These are phyloP conservation scores for Drosophila mauritiana DNA, from an alignment of 1,140 invertebrate genomes.

Conservation along the genomic window DNA sequence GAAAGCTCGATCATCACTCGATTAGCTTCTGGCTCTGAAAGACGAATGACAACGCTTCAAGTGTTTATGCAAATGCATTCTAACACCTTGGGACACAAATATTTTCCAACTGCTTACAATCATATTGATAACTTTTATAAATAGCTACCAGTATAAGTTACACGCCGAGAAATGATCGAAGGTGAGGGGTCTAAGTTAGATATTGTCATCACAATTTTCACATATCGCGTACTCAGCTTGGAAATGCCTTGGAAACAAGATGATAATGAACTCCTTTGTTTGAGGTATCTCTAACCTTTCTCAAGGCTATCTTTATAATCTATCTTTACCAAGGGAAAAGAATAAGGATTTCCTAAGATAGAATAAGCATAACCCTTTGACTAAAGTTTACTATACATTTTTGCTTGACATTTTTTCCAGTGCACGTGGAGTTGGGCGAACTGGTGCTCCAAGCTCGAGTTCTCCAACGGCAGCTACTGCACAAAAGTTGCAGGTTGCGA, in stretches of 20 bases:
- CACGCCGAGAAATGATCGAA: slow-evolving; percentile 15
- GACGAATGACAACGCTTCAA: slow-evolving; percentile 74
- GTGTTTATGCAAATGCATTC: slow-evolving; percentile 84
- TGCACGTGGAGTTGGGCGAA: neutral
- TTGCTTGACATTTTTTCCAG: neutral
- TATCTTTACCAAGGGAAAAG: too few species aligned
- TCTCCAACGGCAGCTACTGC: slow-evolving; percentile 24
- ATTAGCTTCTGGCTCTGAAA: slow-evolving; percentile 34
- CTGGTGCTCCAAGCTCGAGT: slow-evolving; percentile 6
- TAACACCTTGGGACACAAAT: slow-evolving; percentile 80
- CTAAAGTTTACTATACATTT: too few species aligned
- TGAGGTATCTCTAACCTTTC: neutral
- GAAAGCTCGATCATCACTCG: slow-evolving; percentile 19
- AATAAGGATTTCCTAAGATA: too few species aligned
- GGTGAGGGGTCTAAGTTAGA: neutral
- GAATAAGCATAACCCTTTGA: too few species aligned
- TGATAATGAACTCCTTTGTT: neutral
- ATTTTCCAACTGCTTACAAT: slow-evolving; percentile 77
- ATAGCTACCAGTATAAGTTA: slow-evolving; percentile 31
- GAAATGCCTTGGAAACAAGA: slow-evolving; percentile 1
- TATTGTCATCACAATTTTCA: neutral
- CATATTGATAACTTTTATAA: slow-evolving; percentile 80
- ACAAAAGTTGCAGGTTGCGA: slow-evolving; percentile 31
- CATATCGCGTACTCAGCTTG: neutral
- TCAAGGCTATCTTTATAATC: neutral